Percentiles rank a stretch among this genome's conserved stretches.
Conservation (phyloP, 2,113 vertebrate species). For the Phainopepla nitens region DNA sequence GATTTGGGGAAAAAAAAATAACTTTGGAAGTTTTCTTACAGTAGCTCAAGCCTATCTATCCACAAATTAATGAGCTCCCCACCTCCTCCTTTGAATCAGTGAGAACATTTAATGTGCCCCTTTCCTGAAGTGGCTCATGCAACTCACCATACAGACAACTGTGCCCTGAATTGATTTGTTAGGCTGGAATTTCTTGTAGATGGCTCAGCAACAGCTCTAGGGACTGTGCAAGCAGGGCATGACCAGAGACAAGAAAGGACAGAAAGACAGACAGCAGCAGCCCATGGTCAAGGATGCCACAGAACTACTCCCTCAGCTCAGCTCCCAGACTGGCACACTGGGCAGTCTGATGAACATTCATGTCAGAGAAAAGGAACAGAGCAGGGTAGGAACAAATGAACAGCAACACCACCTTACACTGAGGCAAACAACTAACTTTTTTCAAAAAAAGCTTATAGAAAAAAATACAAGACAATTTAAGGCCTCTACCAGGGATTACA, state of each 20-base stretch:
- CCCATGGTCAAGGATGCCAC: rapidly evolving
- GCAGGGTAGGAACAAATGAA: background rate
- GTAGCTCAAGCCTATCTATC: background rate
- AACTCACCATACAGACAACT: background rate
- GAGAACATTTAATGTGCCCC: background rate
- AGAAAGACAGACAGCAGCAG: background rate
- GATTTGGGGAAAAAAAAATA: background rate
- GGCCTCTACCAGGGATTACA: background rate
- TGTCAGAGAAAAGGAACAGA: background rate
- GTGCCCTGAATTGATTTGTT: background rate
- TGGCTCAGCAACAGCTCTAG: background rate
- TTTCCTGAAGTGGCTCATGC: background rate
- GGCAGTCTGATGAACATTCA: rapidly evolving
- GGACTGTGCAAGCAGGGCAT: background rate
- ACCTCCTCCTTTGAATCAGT: background rate
- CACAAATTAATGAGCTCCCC: background rate
- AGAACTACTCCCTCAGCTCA: background rate
- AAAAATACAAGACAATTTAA: background rate
- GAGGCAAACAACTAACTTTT: background rate
- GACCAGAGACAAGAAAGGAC: background rate
- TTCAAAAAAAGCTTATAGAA: background rate
- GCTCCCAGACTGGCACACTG: background rate
- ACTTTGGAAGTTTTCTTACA: background rate
- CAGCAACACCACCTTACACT: background rate
- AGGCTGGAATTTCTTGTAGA: background rate